Percentiles rank a stretch among this genome's conserved stretches.
Evolutionary conservation across 2,888 invertebrate species (phyloP).

Genomic region (Drosophila emarginata): DNA sequence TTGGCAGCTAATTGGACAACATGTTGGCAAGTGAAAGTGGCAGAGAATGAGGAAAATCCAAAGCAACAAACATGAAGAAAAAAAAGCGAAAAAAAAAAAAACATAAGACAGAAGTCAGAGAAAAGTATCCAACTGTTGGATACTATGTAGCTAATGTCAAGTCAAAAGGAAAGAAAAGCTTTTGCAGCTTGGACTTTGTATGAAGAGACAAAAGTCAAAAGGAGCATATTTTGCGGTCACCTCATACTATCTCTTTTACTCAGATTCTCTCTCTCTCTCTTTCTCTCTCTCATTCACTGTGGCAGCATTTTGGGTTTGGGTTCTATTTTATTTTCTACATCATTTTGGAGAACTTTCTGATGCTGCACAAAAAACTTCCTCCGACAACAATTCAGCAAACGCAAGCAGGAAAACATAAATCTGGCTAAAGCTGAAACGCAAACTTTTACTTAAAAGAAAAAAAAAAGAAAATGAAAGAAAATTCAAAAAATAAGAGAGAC

Average conservation of each 20-base stretch:
- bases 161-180: conserved; percentile 38
- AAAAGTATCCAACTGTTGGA: conserved; percentile 39
- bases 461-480: conserved; percentile 3
- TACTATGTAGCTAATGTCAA: conserved; percentile 44
- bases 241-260: conserved; percentile 8
- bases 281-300: conserved; percentile 10
- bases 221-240: conserved; percentile 42
- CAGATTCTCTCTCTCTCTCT: background rate
- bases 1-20: conserved; percentile 64
- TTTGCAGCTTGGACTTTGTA: background rate
- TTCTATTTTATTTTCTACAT: conserved; percentile 48
- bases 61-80: background rate
- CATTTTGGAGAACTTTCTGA: conserved; percentile 58
- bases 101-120: conserved; percentile 37
- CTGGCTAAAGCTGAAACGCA: conserved; percentile 78
- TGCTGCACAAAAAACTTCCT: conserved; percentile 77
- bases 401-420: conserved; percentile 78
- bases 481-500: background rate
- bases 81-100: too few relatives aligned
- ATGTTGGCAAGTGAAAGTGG: conserved; percentile 41
- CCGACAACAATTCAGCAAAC: conserved; percentile 78
- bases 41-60: background rate
- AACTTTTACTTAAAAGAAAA: conserved; percentile 66
- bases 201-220: conserved; percentile 56
- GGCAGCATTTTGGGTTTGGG: background rate